These are phyloP conservation scores for Chaetogeoica ovagalla DNA, from an alignment of 2,888 invertebrate species.

Conservation along the genomic window DNA sequence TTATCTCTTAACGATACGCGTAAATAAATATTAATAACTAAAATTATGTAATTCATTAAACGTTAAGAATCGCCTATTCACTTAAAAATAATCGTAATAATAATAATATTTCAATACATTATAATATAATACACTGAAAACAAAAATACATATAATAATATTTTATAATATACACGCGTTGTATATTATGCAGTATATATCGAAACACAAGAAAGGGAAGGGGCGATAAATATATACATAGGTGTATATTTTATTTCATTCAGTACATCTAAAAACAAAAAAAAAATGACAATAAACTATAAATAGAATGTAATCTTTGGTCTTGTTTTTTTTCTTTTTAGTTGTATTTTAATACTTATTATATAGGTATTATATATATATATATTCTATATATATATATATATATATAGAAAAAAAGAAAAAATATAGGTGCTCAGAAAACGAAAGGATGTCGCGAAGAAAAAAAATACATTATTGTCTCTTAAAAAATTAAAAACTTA, in stretches of 20 bases:
- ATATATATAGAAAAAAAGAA: slow-evolving; percentile 2
- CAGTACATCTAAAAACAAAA: slow-evolving; percentile 38
- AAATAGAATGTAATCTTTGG: slow-evolving; percentile 48
- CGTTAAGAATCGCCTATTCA: background rate
- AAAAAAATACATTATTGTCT: slow-evolving; percentile 29
- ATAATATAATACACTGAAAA: slow-evolving; percentile 46
- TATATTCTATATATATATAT: no score
- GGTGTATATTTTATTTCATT: background rate
- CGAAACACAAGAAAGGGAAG: slow-evolving; percentile 14
- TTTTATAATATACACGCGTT: background rate
- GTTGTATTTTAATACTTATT: slow-evolving; percentile 32
- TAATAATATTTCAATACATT: slow-evolving; percentile 6
- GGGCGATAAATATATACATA: background rate
- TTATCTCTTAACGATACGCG: background rate
- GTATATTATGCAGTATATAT: slow-evolving; percentile 10
- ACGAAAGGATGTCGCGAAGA: slow-evolving; percentile 26
- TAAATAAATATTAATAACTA: slow-evolving; percentile 26
- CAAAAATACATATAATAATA: slow-evolving; percentile 5
- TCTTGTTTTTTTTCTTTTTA: slow-evolving; percentile 35
- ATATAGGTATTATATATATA: background rate
- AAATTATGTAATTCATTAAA: slow-evolving; percentile 30
- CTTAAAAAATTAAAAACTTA: slow-evolving; percentile 44
- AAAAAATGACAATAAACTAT: slow-evolving; percentile 43
- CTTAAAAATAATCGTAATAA: slow-evolving; percentile 30
- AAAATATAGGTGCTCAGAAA: slow-evolving; percentile 15